Percentiles rank a stretch among this genome's conserved stretches.
These are phyloP conservation scores for Ctenopoma multispine DNA, from an alignment of 2,797 vertebrate genomes.

Conservation along the genomic window DNA sequence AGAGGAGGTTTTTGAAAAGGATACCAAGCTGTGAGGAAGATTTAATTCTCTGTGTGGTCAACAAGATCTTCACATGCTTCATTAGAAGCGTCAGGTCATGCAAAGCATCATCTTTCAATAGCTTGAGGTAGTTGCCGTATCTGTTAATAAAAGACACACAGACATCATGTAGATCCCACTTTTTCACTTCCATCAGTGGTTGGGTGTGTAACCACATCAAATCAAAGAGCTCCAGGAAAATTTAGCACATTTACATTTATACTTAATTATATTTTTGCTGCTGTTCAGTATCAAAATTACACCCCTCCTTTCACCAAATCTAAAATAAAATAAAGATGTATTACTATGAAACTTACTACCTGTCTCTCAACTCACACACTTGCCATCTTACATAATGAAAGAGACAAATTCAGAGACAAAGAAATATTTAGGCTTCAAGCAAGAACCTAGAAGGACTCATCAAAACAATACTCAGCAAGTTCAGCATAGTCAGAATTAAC, in stretches of 20 bases:
- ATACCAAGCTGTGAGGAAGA: constrained; percentile 88
- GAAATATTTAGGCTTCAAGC: neutral
- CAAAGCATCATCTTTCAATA: constrained; percentile 84
- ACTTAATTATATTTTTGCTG: neutral
- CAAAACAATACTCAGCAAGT: constrained; percentile 29
- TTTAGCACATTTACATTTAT: too few relatives aligned
- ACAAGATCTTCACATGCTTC: constrained; percentile 85
- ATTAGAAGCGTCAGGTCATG: constrained; percentile 84
- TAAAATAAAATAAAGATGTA: constrained; percentile 2
- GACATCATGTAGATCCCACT: neutral
- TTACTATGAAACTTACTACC: neutral
- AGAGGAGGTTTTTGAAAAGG: constrained; percentile 75
- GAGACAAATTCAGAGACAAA: neutral
- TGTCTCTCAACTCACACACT: constrained; percentile 1
- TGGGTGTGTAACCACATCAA: too few relatives aligned
- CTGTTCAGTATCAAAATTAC: neutral
- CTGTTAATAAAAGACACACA: constrained; percentile 71
- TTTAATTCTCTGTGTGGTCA: constrained; percentile 85
- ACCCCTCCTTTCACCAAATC: too few relatives aligned
- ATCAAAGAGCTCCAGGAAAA: too few relatives aligned
- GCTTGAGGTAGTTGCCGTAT: constrained; percentile 87
- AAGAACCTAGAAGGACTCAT: constrained; percentile 16
- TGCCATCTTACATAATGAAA: neutral
- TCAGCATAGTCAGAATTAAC: constrained; percentile 1
- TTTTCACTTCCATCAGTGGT: neutral